A percentile compares a stretch with the other conserved stretches of the same genome.
phyloP scores from a whole-genome alignment of 2,113 vertebrate genomes.

The Eidolon helvum region DNA sequence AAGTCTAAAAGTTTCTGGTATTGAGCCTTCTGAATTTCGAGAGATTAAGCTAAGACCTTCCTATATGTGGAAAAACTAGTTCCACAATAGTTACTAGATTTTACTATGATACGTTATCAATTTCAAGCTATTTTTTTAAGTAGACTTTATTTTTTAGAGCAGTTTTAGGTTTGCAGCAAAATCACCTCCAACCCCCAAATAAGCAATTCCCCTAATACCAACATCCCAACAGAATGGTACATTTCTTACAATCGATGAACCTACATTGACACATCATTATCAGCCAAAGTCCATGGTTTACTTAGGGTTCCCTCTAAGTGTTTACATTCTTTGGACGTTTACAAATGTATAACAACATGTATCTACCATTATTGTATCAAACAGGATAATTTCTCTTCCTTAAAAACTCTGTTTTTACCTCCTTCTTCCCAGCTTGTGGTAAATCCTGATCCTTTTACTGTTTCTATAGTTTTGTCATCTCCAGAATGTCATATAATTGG shows the following conservation, averaged over 20 bases:
- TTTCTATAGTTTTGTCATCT: not conserved
- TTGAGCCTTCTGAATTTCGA: not conserved
- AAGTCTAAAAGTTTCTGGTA: not conserved
- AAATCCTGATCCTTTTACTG: not conserved
- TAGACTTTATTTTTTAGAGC: not conserved
- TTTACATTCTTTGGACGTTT: not conserved
- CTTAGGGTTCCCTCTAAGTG: not conserved
- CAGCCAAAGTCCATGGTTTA: not conserved
- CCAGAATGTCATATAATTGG: not conserved
- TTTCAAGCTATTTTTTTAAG: not conserved
- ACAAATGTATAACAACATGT: not conserved
- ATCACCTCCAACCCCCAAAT: not conserved
- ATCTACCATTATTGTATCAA: not conserved
- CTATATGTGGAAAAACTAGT: not conserved
- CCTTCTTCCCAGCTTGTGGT: not conserved
- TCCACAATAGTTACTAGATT: not conserved
- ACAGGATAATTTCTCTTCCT: not conserved
- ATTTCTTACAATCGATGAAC: not conserved
- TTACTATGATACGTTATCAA: not conserved
- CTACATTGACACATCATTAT: not conserved
- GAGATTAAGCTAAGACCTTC: not conserved
- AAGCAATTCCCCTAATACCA: not conserved
- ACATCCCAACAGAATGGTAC: not conserved
- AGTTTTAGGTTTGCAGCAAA: not conserved
- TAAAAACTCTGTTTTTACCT: not conserved